Evolutionary conservation across 2,113 vertebrate species (phyloP).

Genomic region (Trematocara zebra): DNA sequence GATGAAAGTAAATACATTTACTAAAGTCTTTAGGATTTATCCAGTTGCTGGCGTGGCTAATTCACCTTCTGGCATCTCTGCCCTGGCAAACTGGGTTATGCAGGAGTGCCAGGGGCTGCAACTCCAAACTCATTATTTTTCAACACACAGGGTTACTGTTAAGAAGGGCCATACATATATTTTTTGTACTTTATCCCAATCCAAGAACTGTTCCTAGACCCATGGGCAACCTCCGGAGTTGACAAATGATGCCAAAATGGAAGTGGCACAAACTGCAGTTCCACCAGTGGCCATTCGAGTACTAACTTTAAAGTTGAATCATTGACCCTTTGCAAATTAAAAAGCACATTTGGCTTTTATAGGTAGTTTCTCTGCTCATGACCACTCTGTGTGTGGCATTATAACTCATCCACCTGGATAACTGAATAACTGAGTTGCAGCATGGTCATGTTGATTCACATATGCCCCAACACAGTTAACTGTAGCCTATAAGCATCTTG

Average conservation of each 20-base stretch:
- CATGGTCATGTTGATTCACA: background rate
- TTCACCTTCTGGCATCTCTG: background rate
- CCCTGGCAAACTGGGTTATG: background rate
- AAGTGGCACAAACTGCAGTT: background rate
- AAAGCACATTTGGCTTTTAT: background rate
- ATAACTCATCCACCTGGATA: background rate
- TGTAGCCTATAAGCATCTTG: background rate
- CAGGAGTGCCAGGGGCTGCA: background rate
- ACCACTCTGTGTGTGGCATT: background rate
- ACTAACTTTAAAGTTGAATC: background rate
- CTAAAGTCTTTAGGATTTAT: background rate
- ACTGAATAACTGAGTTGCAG: background rate
- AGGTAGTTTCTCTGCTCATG: background rate
- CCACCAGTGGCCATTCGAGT: background rate
- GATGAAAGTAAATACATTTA: background rate
- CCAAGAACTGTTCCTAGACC: background rate
- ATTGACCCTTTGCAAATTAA: background rate
- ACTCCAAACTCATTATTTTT: background rate
- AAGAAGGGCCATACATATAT: background rate
- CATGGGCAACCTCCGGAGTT: background rate
- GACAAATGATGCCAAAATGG: background rate
- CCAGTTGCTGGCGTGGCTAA: background rate
- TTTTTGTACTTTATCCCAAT: background rate
- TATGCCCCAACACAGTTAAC: background rate
- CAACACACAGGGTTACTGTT: background rate